Base-by-base conservation (phyloP, 1,140 invertebrate species). In the Diabrotica virgifera region DNA sequence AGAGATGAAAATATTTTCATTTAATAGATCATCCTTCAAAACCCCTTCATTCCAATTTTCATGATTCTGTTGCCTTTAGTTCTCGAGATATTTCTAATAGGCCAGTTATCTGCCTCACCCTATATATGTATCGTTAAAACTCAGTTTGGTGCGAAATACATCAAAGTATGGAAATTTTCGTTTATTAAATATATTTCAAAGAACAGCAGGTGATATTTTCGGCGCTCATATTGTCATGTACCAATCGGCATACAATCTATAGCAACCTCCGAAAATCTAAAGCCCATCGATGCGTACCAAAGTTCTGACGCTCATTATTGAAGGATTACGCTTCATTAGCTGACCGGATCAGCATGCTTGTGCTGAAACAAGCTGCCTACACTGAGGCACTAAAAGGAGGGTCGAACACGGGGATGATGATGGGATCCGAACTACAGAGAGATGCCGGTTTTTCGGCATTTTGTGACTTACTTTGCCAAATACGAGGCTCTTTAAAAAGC, bases 251-350 rank as follows among this genome's bases (percentile, higher is more conserved):
- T 46, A 46, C n/a, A 46, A 46, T 46, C 4, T 46, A 10, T 8
- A 46, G n/a, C n/a, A 46, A 46, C n/a, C 40, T n/a, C 40, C 40
- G 40, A 46, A 68, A 71, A 72, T 67, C 69, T 70, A 66, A 72
- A 74, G 66, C 69, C 67, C 63, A 74, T 72, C 70, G 68, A 73
- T 69, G 73, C 72, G 70, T 73, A 67, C 36, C 52, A n/a, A 46
- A 46, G 52, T 64, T 65, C 64, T 60, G 58, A 64, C 63, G 70
- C 77, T 82, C 81, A 78, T 83, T 83, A 82, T 79, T 78, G 78
- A 74, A 71, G 80, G 80, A 82, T 82, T 82, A 82, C 78, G 75
- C 77, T 82, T 82, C 80, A 81, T 82, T 81, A 82, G 80, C 79
- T 75, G 73, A 70, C 70, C 72, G 74, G 71, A 74, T 72, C 71